A percentile compares a stretch with the other conserved stretches of the same genome.
Evolutionary conservation across 2,888 invertebrate genomes (phyloP).

Genomic region (Eueremaeus valkanovi): DNA sequence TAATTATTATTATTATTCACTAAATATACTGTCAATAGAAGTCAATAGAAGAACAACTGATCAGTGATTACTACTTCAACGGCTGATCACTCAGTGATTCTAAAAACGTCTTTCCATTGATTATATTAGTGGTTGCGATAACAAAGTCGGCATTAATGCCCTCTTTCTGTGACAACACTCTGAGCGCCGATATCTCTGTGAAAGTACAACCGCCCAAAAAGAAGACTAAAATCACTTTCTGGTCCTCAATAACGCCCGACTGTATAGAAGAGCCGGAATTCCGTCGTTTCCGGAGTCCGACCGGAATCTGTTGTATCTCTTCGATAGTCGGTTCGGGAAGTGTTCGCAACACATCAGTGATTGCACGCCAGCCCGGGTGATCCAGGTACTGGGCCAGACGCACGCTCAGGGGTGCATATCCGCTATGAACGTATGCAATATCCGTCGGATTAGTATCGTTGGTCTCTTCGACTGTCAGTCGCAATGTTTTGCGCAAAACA

Average conservation of each 20-base stretch:
- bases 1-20: too few relatives aligned
- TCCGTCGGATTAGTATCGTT: conserved; percentile 78
- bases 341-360: conserved; percentile 72
- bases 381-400: conserved; percentile 59
- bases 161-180: conserved; percentile 59
- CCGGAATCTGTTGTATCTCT: conserved; percentile 55
- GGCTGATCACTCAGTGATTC: conserved; percentile 56
- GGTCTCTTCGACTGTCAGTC: conserved; percentile 81
- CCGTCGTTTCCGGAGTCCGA: conserved; percentile 49
- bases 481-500: conserved; percentile 61
- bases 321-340: conserved; percentile 71
- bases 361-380: conserved; percentile 58
- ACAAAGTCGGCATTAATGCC: conserved; percentile 79
- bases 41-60: too few relatives aligned
- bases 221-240: conserved; percentile 75
- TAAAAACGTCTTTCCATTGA: conserved; percentile 82
- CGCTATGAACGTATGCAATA: conserved; percentile 84
- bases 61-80: neutral
- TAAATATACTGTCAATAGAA: too few relatives aligned
- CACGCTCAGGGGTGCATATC: conserved; percentile 85
- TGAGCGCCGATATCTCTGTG: conserved; percentile 70
- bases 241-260: conserved; percentile 51
- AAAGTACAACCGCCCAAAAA: conserved; percentile 96
- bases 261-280: conserved; percentile 50
- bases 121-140: conserved; percentile 83